Base-by-base conservation (phyloP, 2,113 vertebrate genomes). In the Rhinoderma darwinii region DNA sequence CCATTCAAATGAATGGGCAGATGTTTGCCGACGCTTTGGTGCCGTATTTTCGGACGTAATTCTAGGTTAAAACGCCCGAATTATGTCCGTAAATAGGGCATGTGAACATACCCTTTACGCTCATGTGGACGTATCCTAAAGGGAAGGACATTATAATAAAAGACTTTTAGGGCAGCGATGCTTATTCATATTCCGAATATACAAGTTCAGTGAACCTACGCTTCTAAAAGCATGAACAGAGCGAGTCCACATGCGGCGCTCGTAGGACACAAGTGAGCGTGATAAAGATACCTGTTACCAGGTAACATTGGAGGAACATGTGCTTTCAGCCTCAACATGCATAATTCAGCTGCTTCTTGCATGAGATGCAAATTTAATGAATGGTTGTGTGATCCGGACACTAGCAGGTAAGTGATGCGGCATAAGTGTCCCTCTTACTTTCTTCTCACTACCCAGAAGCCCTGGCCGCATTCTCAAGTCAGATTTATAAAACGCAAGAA, bases 351-450 rank as follows among this genome's bases (percentile, higher is more conserved):
- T 39, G 77, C 50, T 25, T 32, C 50, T 79, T 79, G 76, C 75
- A 54, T 10, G n/a, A 35, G 44, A 78, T 78, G 30, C 50, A 79
- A 79, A 79, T 37, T 79, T 79, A 79, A 79, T 79, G 77, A 59
- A 56, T 39, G 4, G n/a, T 15, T 51, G 75, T 50, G 43, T 77
- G 50, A 79, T 50, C 76, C 56, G 77, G 77, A 75, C 73, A 75
- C 41, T 75, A 27, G 73, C n/a, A 1, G 41, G 73, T 44, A 79
- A 79, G 83, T 17, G 79, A 88, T 82, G 37, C 10, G 0, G 2
- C 18, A 56, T 39, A 3, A 39, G 77, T 47, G 7, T 25, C 32
- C 76, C 4, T 79, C 76, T 56, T 15, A 35, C 75, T 51, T 35
- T 35, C 47, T 54, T 12, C 75, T 78, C 44, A 14, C 4, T 74